Conservation (phyloP, 2,888 invertebrate species). For the Aricia artaxerxes region DNA sequence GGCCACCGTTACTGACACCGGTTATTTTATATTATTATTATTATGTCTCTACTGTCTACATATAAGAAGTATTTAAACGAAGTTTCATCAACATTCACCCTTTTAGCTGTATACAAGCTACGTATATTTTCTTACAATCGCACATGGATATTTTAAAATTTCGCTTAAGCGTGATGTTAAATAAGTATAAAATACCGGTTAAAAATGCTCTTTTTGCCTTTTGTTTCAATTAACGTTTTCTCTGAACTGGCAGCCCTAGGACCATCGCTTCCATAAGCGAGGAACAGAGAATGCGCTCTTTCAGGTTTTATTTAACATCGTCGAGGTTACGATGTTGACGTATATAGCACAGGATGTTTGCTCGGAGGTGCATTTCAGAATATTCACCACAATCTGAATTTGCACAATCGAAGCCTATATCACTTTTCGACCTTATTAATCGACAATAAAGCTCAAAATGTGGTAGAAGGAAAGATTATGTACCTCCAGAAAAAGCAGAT, state of each 20-base stretch:
- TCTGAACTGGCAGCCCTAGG: neutral
- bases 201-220: neutral
- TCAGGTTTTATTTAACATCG: conserved; percentile 56
- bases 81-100: no score
- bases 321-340: conserved; percentile 43
- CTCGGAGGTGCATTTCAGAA: conserved; percentile 2
- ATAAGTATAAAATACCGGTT: no score
- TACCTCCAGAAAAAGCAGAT: no score
- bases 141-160: no score
- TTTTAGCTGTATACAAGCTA: no score
- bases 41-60: no score
- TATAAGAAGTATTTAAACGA: no score
- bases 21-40: no score
- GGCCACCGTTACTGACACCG: no score
- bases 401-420: neutral
- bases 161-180: no score
- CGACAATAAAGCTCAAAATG: neutral
- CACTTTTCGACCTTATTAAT: no score
- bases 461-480: neutral
- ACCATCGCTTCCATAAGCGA: conserved; percentile 69
- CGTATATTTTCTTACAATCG: no score
- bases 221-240: neutral
- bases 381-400: neutral
- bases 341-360: conserved; percentile 34
- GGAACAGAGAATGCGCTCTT: conserved; percentile 62